Base-by-base conservation (phyloP, 2,113 vertebrate genomes). In the Carassius carassius region DNA sequence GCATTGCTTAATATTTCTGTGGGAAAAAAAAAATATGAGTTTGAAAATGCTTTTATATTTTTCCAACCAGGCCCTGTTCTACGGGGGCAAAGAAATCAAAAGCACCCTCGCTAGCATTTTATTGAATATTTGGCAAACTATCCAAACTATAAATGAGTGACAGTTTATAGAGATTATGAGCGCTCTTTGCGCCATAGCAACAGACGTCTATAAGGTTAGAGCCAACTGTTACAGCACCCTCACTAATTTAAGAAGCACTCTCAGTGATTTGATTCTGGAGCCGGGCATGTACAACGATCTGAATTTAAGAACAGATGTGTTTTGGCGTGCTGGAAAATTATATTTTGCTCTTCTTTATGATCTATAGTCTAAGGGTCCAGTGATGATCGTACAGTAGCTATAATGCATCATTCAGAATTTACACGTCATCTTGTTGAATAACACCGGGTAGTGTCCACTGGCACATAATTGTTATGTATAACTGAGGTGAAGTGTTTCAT, bases 401-500 rank as follows among this genome's bases (percentile, higher is more conserved):
- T 62, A 79, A 63, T 47, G 32, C 25, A 60, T 44, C 58, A 65
- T 67, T 51, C 47, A 75, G 16, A 9, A 69, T 69, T 51, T 65
- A 29, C 37, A 63, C 44, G 14, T 19, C 8, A 63, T 19, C 58
- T 69, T 17, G n/a, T 29, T 54, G 41, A 84, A 82, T 25, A 76
- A 72, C 72, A 67, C 44, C 9, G 51, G 41, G 37, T 73, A 76
- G 65, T 62, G 84, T 51, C 84, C 78, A 86, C 73, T 58, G 73
- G 25, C 23, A 54, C 78, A 81, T 60, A 60, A 60, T 78, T 88
- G 85, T 77, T 85, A 62, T 67, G 82, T 75, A 81, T 84, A 86
- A 84, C 73, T 35, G 81, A 86, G 85, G 74, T 81, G 81, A 88
- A 88, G 87, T 84, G 87, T 84, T 86, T 80, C 79, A 73, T 86